Evolutionary conservation across 35 echinoderm and acorn worm genomes (phyloP).

Genomic region (Apostichopus parvimensis): DNA sequence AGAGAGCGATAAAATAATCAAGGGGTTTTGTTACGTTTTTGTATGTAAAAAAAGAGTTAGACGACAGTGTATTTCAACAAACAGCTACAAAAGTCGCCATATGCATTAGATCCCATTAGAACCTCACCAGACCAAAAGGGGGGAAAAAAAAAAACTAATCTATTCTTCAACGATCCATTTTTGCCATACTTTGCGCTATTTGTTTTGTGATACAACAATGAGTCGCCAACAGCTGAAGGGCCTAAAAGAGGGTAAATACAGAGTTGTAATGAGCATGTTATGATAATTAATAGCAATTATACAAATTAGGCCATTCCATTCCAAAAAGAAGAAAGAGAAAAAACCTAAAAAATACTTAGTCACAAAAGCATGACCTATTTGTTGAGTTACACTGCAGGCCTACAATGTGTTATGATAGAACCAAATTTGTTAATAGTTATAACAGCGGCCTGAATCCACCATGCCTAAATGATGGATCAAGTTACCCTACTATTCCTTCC

Average conservation of each 20-base stretch:
- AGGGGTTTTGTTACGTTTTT: too few relatives aligned
- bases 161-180: too few relatives aligned
- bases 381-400: not conserved
- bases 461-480: slow-evolving; percentile 18
- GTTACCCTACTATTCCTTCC: not conserved
- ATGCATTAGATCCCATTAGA: not conserved
- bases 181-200: too few relatives aligned
- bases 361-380: slow-evolving; percentile 31
- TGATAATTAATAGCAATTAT: not conserved
- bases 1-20: too few relatives aligned
- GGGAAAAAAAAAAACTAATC: too few relatives aligned
- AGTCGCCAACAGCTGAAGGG: not conserved
- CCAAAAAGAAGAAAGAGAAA: not conserved
- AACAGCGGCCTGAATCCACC: slow-evolving; percentile 5
- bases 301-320: too few relatives aligned
- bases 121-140: not conserved
- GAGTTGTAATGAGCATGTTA: not conserved
- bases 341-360: not conserved
- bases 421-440: not conserved
- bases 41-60: too few relatives aligned
- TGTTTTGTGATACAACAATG: not conserved
- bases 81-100: too few relatives aligned
- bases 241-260: not conserved
- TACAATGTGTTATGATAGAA: slow-evolving; percentile 6
- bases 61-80: too few relatives aligned